Evolutionary conservation across 1,140 invertebrate genomes (phyloP).

Genomic region (Diachasma alloeum): DNA sequence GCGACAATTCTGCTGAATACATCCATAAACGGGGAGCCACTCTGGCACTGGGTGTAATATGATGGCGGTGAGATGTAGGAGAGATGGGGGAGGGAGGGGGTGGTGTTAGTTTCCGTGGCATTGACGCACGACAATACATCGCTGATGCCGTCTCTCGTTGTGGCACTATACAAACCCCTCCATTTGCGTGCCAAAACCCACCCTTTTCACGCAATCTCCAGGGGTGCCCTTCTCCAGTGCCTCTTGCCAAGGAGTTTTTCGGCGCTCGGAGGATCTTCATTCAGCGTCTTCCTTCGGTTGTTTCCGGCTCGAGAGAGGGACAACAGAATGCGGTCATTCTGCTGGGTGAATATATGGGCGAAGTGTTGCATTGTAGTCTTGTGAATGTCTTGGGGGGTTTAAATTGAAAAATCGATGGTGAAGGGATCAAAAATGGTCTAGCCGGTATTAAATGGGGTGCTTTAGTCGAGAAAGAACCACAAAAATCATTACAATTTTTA

Average conservation of each 20-base stretch:
- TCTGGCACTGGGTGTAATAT: constrained; percentile 12
- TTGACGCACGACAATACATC: constrained; percentile 55
- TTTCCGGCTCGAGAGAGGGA: background rate
- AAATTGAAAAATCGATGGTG: too few relatives aligned
- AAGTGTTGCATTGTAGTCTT: background rate
- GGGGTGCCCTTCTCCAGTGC: constrained; percentile 24
- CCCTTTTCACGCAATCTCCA: constrained; percentile 51
- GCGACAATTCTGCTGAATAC: constrained; percentile 3
- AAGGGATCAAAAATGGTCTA: too few relatives aligned
- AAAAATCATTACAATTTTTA: too few relatives aligned
- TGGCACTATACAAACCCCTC: background rate
- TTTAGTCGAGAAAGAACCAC: too few relatives aligned
- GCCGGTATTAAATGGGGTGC: too few relatives aligned
- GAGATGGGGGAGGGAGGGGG: constrained; percentile 26
- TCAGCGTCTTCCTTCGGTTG: background rate
- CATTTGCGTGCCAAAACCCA: constrained; percentile 39
- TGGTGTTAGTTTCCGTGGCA: constrained; percentile 57
- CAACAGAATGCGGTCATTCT: background rate
- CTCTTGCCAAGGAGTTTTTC: background rate
- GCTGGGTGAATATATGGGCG: background rate
- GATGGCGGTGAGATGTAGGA: constrained; percentile 20
- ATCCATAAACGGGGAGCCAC: constrained; percentile 11
- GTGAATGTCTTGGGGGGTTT: background rate
- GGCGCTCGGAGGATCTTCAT: background rate
- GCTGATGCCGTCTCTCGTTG: constrained; percentile 49